Base-by-base conservation (phyloP, 2,797 vertebrate species). In the Manis pentadactyla region DNA sequence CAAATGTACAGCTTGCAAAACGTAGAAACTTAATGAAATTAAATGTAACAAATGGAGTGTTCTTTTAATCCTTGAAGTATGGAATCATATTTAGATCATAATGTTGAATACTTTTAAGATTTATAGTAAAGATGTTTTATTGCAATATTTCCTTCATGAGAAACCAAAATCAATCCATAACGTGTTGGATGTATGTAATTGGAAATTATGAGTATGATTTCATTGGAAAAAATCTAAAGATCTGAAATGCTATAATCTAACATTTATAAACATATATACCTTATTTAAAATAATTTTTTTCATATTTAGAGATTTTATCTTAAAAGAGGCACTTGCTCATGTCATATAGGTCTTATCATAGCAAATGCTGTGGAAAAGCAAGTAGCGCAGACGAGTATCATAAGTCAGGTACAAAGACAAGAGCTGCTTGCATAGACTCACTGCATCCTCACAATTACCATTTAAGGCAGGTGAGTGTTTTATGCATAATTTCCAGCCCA, bases 1-100 rank as follows among this genome's bases (percentile, higher is more conserved):
- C 77, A 81, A 90, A 71, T 15, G 19, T 87, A 68, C 12, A 68
- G 63, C 13, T 79, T 91, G 39, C 14, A 53, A 59, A 75, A 31
- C 7, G 81, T 94, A 89, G 75, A 63, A 93, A 69, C 89, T 49
- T 55, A 90, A 61, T 75, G 34, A 87, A 91, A 57, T 75, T 75
- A 66, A 68, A 23, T 49, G 59, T 11, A 57, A 13, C 29, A 82
- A 91, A 78, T 81, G 34, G 12, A 88, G 10, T 73, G 19, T 94
- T 71, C 12, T 34, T 86, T 89, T 31, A 91, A 64, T 78, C 7
- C 3, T 87, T 12, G 46, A 89, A 27, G 19, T 69, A n/a, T 64
- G 8, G 19, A 79, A 73, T 37, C 93, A 61, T 87, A 88, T 94
- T 82, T 92, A 64, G 10, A n/a, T 66, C 34, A 86, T 39, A 91